Evolutionary conservation across 2,888 invertebrate species (phyloP), one percentile per base, ranked within the genome.

Genomic region (Hyposoter dolosus): DNA sequence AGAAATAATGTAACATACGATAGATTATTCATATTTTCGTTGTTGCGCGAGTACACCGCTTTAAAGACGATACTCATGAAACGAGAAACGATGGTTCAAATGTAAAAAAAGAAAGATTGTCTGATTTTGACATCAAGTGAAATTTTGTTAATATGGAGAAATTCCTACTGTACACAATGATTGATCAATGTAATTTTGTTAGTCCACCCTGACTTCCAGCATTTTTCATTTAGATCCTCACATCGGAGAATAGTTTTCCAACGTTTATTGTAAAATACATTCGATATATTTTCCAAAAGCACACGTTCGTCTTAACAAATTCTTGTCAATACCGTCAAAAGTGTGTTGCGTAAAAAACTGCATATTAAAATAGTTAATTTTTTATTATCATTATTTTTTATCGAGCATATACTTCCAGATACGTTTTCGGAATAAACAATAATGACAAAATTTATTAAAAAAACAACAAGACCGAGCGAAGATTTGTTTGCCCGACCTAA

Each of bases 231-330:
- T 69, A 32, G 53, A 15, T 66, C 76, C 71, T 83, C 83, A 80
- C 79, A 72, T 65, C 45, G 63, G 85, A 85, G 76, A 83, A 76
- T 79, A 80, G 72, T 85, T 79, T 60, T 71, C 63, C 72, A 76
- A 65, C 72, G 65, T 83, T 82, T 83, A 85, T 85, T 85, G 85
- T 80, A 82, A 85, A 83, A 85, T 80, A 85, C 83, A 85, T 75
- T 78, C 79, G 83, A 83, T 79, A 75, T 83, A 85, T 83, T 83
- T 85, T 85, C 50, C 72, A 47, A 72, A 81, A 65, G 47, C 32
- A 19, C 75, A 65, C 17, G 28, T 60, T 28, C 15, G 56, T 56
- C 10, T 23, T 19, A 15, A 28, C 10, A 28, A 28, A 60, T 60
- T 60, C 28, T 60, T 60, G 28, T 60, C 28, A 28, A 60, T 60